Evolutionary conservation across 2,888 invertebrate genomes (phyloP).

Genomic region (Sarcophaga subvicina): DNA sequence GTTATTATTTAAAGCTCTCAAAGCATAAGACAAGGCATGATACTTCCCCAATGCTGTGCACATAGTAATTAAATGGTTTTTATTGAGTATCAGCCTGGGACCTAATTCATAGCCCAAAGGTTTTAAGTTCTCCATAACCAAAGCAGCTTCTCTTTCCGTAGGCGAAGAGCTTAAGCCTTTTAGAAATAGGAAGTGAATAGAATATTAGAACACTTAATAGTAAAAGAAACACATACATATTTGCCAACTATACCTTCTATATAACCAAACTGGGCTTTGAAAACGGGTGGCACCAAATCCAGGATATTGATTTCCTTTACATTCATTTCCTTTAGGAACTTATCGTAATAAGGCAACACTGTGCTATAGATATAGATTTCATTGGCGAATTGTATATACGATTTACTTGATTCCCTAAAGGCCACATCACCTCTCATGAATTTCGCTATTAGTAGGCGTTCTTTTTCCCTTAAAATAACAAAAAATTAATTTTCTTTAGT

Average conservation of each 20-base stretch:
- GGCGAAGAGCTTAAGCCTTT: slow-evolving; percentile 73
- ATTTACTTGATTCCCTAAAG: slow-evolving; percentile 77
- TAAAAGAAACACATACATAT: not conserved
- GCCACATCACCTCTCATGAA: slow-evolving; percentile 79
- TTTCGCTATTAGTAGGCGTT: slow-evolving; percentile 75
- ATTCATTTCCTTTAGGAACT: slow-evolving; percentile 72
- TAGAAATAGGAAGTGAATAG: not conserved
- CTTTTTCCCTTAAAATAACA: slow-evolving; percentile 64
- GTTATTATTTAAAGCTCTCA: slow-evolving; percentile 73
- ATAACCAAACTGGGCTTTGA: slow-evolving; percentile 76
- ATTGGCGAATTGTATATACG: slow-evolving; percentile 79
- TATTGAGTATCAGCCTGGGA: slow-evolving; percentile 76
- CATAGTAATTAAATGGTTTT: slow-evolving; percentile 77
- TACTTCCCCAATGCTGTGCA: slow-evolving; percentile 75
- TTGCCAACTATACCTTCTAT: slow-evolving; percentile 73
- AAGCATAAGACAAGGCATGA: slow-evolving; percentile 78
- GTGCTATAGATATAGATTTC: slow-evolving; percentile 78
- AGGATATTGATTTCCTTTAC: slow-evolving; percentile 58
- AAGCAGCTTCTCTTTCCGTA: slow-evolving; percentile 74
- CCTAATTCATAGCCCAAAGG: slow-evolving; percentile 77
- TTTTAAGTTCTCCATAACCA: slow-evolving; percentile 78
- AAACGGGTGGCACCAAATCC: slow-evolving; percentile 75
- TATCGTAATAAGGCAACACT: slow-evolving; percentile 77
- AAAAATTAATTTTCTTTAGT: not conserved
- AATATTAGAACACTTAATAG: not conserved